Evolutionary conservation across 2,888 invertebrate species (phyloP).

Genomic region (Tetragnatha montana): DNA sequence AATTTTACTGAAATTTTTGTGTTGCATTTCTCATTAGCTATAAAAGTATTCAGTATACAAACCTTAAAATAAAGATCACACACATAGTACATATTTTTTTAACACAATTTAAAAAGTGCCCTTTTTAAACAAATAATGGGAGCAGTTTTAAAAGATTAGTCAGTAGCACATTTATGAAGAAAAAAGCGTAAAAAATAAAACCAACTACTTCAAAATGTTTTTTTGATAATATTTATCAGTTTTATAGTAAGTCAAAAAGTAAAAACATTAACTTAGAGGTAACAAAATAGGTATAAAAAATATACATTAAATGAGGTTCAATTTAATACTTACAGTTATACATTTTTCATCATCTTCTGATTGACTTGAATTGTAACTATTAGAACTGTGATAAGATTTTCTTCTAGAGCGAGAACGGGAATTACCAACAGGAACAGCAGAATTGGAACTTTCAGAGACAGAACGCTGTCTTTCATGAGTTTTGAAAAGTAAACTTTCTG

Average conservation of each 20-base stretch:
- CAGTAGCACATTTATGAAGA: neutral
- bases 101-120: no score
- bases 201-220: neutral
- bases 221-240: no score
- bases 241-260: no score
- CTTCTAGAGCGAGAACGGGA: conserved; percentile 31
- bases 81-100: no score
- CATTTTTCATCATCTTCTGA: conserved; percentile 69
- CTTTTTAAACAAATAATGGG: no score
- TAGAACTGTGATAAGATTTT: conserved; percentile 54
- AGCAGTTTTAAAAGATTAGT: no score
- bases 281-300: neutral
- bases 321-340: conserved; percentile 39
- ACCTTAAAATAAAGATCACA: no score
- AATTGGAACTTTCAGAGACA: conserved; percentile 47
- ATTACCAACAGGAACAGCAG: conserved; percentile 13
- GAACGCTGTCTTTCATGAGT: conserved; percentile 11
- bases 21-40: no score
- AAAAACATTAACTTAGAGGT: neutral
- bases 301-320: neutral
- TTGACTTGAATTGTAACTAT: conserved; percentile 68
- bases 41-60: no score
- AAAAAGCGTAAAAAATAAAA: neutral
- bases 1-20: no score
- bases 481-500: conserved; percentile 42